These are phyloP conservation scores for Crenichthys baileyi DNA, from an alignment of 2,797 vertebrate genomes.

Conservation along the genomic window DNA sequence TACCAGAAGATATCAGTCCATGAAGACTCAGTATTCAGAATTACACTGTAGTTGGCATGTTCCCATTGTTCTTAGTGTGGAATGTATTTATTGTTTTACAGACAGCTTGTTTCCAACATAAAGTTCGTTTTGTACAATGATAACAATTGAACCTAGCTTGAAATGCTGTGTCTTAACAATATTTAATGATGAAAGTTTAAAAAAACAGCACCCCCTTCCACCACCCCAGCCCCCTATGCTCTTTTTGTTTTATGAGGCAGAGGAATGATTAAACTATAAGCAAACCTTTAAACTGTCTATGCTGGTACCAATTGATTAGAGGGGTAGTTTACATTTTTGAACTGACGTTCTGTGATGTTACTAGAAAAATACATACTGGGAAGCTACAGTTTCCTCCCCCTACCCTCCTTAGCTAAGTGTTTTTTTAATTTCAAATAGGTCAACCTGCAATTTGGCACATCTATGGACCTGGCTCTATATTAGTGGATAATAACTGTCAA, in stretches of 20 bases:
- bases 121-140: neutral
- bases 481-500: too few relatives aligned
- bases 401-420: too few relatives aligned
- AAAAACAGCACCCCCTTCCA: neutral
- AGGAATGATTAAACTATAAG: conserved; percentile 8
- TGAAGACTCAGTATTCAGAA: neutral
- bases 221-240: neutral
- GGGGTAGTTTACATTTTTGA: neutral
- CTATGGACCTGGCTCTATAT: too few relatives aligned
- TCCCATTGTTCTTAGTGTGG: neutral
- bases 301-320: neutral
- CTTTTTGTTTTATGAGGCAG: neutral
- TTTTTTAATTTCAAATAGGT: too few relatives aligned
- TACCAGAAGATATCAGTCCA: neutral
- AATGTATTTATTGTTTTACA: neutral
- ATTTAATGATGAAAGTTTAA: neutral
- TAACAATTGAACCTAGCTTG: neutral
- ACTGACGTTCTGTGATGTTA: too few relatives aligned
- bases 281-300: conserved; percentile 3
- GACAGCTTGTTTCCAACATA: neutral
- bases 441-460: too few relatives aligned
- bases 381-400: too few relatives aligned
- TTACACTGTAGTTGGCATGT: neutral
- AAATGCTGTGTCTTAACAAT: neutral
- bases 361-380: too few relatives aligned